Conservation (phyloP, 2,797 vertebrate species). For the Chelidonichthys spinosus region DNA sequence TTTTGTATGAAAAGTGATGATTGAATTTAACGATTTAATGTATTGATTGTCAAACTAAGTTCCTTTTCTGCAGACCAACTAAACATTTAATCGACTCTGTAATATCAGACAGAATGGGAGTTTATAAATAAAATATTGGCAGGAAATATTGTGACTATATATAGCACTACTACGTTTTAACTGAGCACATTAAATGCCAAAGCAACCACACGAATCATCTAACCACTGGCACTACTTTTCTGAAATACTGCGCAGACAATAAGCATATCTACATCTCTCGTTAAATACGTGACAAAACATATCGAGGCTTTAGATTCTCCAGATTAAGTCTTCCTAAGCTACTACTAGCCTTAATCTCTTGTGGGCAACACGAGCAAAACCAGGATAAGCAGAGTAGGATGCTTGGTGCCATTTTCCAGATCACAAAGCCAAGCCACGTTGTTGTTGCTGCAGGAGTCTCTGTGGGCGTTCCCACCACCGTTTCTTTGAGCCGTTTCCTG, state of each 20-base stretch:
- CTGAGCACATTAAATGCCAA: not conserved
- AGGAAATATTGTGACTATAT: not conserved
- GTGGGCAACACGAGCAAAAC: conserved; percentile 37
- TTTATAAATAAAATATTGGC: not conserved
- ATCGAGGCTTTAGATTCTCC: conserved; percentile 36
- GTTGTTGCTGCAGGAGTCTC: conserved; percentile 58
- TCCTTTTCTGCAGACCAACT: no score
- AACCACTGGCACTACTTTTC: not conserved
- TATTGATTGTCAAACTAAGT: not conserved
- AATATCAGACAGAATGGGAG: no score
- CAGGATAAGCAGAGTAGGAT: conserved; percentile 48
- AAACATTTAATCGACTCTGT: no score
- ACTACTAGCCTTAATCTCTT: conserved; percentile 55
- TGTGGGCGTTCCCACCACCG: conserved; percentile 71
- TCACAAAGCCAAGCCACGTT: conserved; percentile 77
- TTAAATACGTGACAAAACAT: conserved; percentile 22
- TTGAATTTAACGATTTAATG: not conserved
- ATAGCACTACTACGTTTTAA: not conserved
- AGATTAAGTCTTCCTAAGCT: conserved; percentile 47
- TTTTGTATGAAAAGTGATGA: not conserved
- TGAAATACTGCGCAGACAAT: not conserved
- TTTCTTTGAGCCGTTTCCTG: conserved; percentile 68
- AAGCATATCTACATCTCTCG: not conserved
- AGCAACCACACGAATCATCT: not conserved
- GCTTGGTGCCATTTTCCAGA: conserved; percentile 74